Evolutionary conservation across 2,888 invertebrate genomes (phyloP).

Genomic region (Lomographa bimaculata): DNA sequence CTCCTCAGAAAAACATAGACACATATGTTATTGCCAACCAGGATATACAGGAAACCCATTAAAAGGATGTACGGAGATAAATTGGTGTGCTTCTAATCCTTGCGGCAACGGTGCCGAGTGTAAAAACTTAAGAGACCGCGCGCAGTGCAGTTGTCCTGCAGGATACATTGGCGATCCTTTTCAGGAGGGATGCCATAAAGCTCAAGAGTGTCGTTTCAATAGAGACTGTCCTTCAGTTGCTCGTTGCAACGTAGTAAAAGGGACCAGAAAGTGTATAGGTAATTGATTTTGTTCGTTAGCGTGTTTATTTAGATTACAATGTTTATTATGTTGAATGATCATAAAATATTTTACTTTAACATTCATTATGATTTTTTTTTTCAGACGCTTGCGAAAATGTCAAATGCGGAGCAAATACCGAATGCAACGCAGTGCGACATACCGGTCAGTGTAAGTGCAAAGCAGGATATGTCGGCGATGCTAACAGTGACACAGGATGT

Average conservation of each 20-base stretch:
- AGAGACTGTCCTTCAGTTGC: constrained; percentile 92
- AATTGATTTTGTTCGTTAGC: no score
- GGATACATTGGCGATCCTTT: constrained; percentile 94
- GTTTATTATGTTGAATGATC: no score
- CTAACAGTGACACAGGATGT: constrained; percentile 89
- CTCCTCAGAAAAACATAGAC: constrained; percentile 91
- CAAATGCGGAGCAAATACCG: constrained; percentile 92
- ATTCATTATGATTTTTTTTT: constrained; percentile 31
- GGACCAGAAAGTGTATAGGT: constrained; percentile 91
- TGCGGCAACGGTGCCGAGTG: constrained; percentile 93
- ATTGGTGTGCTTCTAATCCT: constrained; percentile 90
- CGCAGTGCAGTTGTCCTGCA: constrained; percentile 90
- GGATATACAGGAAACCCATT: constrained; percentile 92
- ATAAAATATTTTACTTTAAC: no score
- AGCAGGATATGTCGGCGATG: constrained; percentile 90
- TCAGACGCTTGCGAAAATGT: constrained; percentile 90
- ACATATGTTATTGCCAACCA: constrained; percentile 91
- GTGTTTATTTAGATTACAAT: no score
- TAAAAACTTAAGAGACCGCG: constrained; percentile 90
- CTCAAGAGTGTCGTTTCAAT: constrained; percentile 91
- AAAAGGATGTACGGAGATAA: constrained; percentile 87
- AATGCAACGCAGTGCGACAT: constrained; percentile 91
- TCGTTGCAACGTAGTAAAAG: constrained; percentile 88
- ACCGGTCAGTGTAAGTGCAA: constrained; percentile 91
- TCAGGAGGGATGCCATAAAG: constrained; percentile 90